Evolutionary conservation across 1,140 invertebrate species (phyloP), one percentile per base, ranked within the genome.

Genomic region (Drosophila athabasca): DNA sequence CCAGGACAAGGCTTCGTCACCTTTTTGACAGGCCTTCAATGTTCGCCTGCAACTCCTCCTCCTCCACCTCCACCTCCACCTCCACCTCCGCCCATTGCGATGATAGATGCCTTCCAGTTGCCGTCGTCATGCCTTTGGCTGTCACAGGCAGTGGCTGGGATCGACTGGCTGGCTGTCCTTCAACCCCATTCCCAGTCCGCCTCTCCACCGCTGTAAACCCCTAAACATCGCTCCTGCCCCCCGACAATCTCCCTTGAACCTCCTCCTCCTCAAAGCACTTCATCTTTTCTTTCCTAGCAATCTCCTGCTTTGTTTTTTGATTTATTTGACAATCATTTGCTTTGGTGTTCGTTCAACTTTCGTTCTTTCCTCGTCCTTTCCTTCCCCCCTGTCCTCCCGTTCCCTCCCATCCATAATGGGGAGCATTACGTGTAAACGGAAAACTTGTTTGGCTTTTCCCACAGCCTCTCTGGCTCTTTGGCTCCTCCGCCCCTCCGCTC

Each of bases 301-400:
- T 46, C 69, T 58, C 24, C 48, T 57, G 31, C 61, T 64, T 74
- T 88, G 67, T 54, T 70, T 71, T 72, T 62, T 87, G 83, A 88
- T 88, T 88, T 88, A 88, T 88, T 88, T 88, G 83, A 88, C 83
- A 88, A 88, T 88, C 83, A 88, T 88, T 88, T 88, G 84, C 76
- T 72, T 46, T 52, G 66, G 41, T 69, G 58, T 48, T 31, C 53
- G 29, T 41, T 11, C 3, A 55, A 67, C 55, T 55, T 50, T n/a
- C 46, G 54, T 43, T 68, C 61, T 46, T 44, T 39, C 3, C 24
- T 5, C 17, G 17, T 19, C 17, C 17, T 19, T 19, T 19, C 17
- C 17, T 19, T 24, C 3, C 24, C 3, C 24, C 24, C 24, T 5
- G 17, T 19, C 1, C 17, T 19, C 17, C 17, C 1, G 17, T 19